phyloP scores from a whole-genome alignment of 2,797 vertebrate genomes.

The Petrocephalus schoutedeni region DNA sequence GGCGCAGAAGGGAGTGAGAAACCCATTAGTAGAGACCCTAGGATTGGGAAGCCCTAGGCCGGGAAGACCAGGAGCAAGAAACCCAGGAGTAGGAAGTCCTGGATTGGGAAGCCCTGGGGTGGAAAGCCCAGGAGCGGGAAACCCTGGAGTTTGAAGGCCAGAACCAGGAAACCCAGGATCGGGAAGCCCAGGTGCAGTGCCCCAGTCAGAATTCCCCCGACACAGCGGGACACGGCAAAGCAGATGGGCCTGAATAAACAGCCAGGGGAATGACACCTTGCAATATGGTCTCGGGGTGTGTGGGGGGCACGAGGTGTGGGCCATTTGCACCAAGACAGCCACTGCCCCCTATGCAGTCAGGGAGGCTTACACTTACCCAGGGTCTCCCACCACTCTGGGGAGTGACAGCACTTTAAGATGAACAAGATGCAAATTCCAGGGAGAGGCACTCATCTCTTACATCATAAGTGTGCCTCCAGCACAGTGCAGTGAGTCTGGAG shows the following conservation, averaged over 20 bases:
- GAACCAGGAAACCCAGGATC: background rate
- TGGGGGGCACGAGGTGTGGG: background rate
- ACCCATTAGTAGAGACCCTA: background rate
- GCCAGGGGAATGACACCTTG: background rate
- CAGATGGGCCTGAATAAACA: conserved; percentile 7
- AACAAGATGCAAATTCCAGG: background rate
- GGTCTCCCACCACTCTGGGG: background rate
- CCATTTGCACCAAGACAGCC: background rate
- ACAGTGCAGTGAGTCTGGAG: background rate
- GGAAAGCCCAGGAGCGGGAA: background rate
- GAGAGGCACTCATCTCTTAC: background rate
- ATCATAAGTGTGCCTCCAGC: background rate
- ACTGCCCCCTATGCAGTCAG: background rate
- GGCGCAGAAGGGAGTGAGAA: background rate
- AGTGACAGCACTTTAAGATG: background rate
- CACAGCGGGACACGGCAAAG: background rate
- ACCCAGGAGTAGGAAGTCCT: background rate
- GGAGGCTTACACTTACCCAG: background rate
- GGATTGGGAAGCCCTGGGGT: background rate
- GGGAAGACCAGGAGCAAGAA: background rate
- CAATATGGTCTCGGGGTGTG: background rate
- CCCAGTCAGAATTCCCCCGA: background rate
- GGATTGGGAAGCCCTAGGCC: background rate
- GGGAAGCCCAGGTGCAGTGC: background rate
- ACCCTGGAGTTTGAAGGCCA: background rate